Conservation (phyloP, 2,888 invertebrate species). For the Euplagia quadripunctaria region DNA sequence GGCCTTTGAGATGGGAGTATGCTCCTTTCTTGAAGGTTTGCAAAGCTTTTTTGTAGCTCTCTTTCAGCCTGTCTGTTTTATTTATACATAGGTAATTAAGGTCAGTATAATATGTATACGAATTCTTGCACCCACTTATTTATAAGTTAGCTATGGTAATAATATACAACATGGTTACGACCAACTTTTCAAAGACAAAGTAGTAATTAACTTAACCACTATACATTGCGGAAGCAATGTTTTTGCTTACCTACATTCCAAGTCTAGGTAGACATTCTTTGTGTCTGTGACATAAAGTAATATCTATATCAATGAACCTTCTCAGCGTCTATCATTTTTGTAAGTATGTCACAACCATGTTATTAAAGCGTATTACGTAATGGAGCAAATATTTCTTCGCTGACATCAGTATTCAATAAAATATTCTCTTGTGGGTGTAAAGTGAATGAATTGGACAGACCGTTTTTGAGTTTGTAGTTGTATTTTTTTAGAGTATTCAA, state of each 20-base stretch:
- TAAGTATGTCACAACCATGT: background rate
- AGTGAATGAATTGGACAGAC: background rate
- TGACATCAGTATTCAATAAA: slow-evolving; percentile 53
- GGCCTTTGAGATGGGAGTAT: too few species aligned
- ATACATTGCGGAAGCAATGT: slow-evolving; percentile 1
- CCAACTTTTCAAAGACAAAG: background rate
- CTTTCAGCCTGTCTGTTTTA: too few species aligned
- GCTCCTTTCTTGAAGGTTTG: too few species aligned
- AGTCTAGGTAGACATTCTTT: background rate
- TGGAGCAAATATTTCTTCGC: slow-evolving; percentile 54
- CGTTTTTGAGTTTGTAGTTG: background rate
- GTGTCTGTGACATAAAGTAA: background rate
- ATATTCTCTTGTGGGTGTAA: slow-evolving; percentile 1
- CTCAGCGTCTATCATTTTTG: background rate
- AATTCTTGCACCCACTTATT: background rate
- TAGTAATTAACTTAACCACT: background rate
- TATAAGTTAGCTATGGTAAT: background rate
- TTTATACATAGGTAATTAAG: background rate
- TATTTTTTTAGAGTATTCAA: background rate
- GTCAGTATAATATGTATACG: background rate
- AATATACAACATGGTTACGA: background rate
- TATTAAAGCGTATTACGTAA: slow-evolving; percentile 44
- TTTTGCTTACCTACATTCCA: background rate
- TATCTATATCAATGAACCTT: background rate
- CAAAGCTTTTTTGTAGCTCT: too few species aligned